Evolutionary conservation across 2,888 invertebrate species (phyloP), one percentile per base, ranked within the genome.

Genomic region (Seladonia tumulorum): DNA sequence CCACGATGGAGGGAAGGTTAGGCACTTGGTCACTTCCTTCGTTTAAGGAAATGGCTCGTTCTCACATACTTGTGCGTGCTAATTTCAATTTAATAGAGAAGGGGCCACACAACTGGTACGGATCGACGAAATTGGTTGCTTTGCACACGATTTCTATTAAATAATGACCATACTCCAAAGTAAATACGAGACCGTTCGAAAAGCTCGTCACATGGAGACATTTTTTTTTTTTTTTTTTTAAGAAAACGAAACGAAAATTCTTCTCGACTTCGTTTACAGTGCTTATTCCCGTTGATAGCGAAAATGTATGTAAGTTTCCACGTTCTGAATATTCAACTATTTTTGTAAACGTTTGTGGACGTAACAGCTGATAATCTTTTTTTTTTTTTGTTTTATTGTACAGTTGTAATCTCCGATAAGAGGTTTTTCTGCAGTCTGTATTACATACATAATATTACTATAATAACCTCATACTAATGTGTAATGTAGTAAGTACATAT

Each of bases 11-110:
- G 70, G 80, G 84, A 91, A 89, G 89, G 91, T 90, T 90, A 91
- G 83, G 76, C 78, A 91, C 75, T 92, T 87, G 88, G 39, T 78
- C 87, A 89, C 86, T 92, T 91, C 92, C 91, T 91, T 91, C 90
- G 72, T 87, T 91, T 87, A 88, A 91, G 87, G 87, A 91, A 91
- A 90, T 92, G 78, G 86, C 85, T 85, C 86, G 87, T 87, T 85
- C 77, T 7, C 76, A 57, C 39, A 45, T 70, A 66, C 66, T 73
- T 78, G 39, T 75, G 74, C 73, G 85, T 82, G 81, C 49, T 83
- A 76, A 88, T 83, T 88, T 86, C 79, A 78, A 86, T 81, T 83
- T 78, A 45, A 76, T 72, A 78, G 66, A 70, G 70, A 72, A 72
- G 66, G 73, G 68, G 8, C 74, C 25, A 35, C 18, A 53, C n/a